A percentile compares a stretch with the other conserved stretches of the same genome.
These are phyloP conservation scores for Ceyx margarethae DNA, from an alignment of 2,113 vertebrate genomes.

Conservation along the genomic window DNA sequence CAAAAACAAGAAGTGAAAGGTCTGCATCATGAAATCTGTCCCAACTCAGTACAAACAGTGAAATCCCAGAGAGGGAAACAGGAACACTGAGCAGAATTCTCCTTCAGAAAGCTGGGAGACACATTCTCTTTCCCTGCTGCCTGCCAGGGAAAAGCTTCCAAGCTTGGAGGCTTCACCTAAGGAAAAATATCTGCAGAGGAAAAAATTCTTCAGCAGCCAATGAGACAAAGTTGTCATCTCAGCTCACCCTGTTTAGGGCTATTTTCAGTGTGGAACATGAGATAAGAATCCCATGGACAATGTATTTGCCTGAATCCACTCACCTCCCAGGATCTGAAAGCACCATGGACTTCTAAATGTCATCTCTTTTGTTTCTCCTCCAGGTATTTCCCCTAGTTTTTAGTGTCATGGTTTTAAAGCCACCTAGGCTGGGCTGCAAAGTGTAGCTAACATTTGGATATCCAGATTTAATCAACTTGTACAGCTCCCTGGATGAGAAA, in stretches of 20 bases:
- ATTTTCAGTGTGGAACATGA: neutral
- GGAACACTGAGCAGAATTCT: neutral
- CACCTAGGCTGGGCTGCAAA: neutral
- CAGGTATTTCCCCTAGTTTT: neutral
- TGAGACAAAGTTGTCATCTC: neutral
- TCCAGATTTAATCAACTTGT: neutral
- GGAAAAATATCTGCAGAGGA: neutral
- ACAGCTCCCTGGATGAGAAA: neutral
- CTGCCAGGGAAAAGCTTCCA: neutral
- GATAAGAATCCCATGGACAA: neutral
- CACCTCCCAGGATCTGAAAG: neutral
- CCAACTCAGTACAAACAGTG: neutral
- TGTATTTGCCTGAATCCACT: neutral
- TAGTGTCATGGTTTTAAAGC: neutral
- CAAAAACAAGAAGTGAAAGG: neutral
- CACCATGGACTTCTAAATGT: neutral
- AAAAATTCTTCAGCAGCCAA: neutral
- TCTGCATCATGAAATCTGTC: neutral
- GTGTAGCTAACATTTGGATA: no score
- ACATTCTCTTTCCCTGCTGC: neutral
- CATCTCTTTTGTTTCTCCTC: neutral
- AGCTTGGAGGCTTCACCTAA: neutral
- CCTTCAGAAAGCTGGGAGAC: neutral
- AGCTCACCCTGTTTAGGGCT: neutral
- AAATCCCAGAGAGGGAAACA: neutral